Conservation (phyloP, 2,888 invertebrate species). For the Schizaphis graminum region DNA sequence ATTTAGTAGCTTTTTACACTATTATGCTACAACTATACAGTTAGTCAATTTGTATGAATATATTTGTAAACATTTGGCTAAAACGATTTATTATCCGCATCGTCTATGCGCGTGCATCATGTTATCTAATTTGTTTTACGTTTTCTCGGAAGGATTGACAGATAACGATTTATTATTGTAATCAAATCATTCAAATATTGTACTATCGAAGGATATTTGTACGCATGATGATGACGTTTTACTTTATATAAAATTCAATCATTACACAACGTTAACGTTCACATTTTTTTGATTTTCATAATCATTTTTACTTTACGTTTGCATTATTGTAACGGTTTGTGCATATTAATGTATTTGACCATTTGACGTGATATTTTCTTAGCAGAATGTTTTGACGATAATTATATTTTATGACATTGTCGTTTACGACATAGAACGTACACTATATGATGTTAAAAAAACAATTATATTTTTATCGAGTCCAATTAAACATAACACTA, state of each 20-base stretch:
- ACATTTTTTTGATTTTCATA: slow-evolving; percentile 25
- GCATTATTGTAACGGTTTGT: slow-evolving; percentile 1
- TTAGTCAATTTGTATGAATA: neutral
- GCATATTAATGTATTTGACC: slow-evolving; percentile 12
- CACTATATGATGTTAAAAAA: neutral
- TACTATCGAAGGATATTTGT: slow-evolving; percentile 13
- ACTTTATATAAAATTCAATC: slow-evolving; percentile 26
- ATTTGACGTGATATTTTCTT: neutral
- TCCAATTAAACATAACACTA: neutral
- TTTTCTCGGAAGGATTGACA: slow-evolving; percentile 39
- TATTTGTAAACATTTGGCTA: slow-evolving; percentile 16
- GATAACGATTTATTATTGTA: slow-evolving; percentile 38
- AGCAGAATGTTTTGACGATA: slow-evolving; percentile 24
- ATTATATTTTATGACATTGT: neutral
- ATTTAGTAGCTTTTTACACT: neutral
- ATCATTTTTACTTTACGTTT: neutral
- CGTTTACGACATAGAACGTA: neutral
- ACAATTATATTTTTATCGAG: neutral
- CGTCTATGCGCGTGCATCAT: neutral
- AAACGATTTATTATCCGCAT: slow-evolving; percentile 21
- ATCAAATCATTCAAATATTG: slow-evolving; percentile 48
- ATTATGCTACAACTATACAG: neutral
- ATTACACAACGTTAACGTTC: slow-evolving; percentile 1
- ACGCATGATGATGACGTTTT: neutral
- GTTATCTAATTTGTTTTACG: slow-evolving; percentile 31